Base-by-base conservation (phyloP, 2,888 invertebrate genomes). In the Aethes cnicana region DNA sequence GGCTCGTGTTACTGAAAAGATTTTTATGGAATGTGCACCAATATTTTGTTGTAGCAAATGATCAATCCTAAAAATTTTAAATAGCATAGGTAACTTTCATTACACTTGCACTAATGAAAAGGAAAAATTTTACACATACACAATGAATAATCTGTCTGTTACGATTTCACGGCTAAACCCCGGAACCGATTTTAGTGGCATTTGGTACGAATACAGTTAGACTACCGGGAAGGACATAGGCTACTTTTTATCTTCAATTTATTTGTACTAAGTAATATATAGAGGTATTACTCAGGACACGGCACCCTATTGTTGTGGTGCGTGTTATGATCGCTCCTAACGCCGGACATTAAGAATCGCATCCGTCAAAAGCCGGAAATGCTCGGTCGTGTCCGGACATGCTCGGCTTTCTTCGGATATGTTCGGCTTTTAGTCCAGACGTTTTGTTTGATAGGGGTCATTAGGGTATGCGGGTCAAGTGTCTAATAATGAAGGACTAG, bases 351-450 rank as follows among this genome's bases (percentile, higher is more conserved):
- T 39, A 46, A 30, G 52, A 39, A 23, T 52, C 43, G 23, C 52
- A 52, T 52, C 39, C 44, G 52, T 52, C 52, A 52, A 52, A 46
- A 46, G 44, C 52, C 52, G 52, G 52, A 52, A 39, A 33, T 26
- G 25, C 46, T 42, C 39, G 50, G 44, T 26, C 44, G 44, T 46
- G 32, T 39, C 44, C 52, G 44, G 25, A 37, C 25, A 8, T 20
- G 32, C 32, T 52, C 52, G 46, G 46, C 37, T 32, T 39, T 46
- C 39, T 52, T 52, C 52, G 52, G 44, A 46, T 39, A 33, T 52
- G 32, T 33, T 46, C 39, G 44, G 37, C 39, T 37, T 52, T 50
- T 52, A 52, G 44, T 52, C 23, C 37, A 21, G 39, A 39, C 52
- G 39, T 33, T 52, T 52, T 52, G 52, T 46, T 39, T 52, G 20